Evolutionary conservation across 2,888 invertebrate genomes (phyloP), one percentile per base, ranked within the genome.

Genomic region (Polydrusus tereticollis): DNA sequence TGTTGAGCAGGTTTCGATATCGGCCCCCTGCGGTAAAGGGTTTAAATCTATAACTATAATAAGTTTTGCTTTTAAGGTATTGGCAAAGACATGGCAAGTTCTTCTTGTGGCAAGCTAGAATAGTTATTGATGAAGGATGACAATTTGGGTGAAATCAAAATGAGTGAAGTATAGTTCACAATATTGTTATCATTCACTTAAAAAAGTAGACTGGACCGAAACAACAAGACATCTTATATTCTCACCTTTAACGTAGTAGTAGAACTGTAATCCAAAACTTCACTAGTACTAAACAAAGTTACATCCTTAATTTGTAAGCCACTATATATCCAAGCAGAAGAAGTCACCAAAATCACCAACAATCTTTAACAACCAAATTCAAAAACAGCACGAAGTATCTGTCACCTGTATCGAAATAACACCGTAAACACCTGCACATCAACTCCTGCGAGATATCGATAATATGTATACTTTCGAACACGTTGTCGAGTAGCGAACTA

Each of bases 401-500:
- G 59, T 47, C 68, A 68, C 68, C 68, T 60, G 68, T 60, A 50
- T 8, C 36, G 52, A 26, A 64, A 52, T 60, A 50, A 36, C 58
- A 50, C 52, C 60, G 50, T 50, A 65, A 45, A 43, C 68, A 68
- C 68, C 68, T 68, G 68, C 52, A 60, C 60, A 52, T 16, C 52
- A 55, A 55, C 52, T 58, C 33, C 38, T 21, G 41, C 26, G 50
- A 43, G 14, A 43, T 57, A 47, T 63, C 29, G 23, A 18, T 23
- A 20, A 52, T 16, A 41, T 43, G 65, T 65, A 66, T 55, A 68
- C 68, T 52, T 57, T 47, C 69, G 36, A 69, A 62, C 63, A 67
- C 69, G 63, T 62, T 55, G 57, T 45, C 62, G 69, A 43, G 43
- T 45, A 29, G 36, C 60, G 55, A 18, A 68, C 59, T 68, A 59